Base-by-base conservation (phyloP, 37 sponge, comb jelly and placozoan genomes). In the Cliona cf. orientalis region DNA sequence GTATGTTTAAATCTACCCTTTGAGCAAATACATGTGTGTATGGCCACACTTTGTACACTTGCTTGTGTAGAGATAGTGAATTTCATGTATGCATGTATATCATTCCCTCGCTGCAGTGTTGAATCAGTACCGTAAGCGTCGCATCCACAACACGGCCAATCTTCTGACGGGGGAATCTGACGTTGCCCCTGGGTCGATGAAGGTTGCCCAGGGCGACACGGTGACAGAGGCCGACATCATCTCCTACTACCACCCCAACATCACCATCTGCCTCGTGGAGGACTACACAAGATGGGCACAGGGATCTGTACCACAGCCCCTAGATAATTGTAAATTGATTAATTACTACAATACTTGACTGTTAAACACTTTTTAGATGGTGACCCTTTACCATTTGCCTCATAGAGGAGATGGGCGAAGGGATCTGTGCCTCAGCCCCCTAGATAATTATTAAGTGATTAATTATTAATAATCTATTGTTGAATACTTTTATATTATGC, bases 231-330 rank as follows among this genome's bases (percentile, higher is more conserved):
- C 83, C 0, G 93, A 97, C 36, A 76, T 94, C 21, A 86, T 95
- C 40, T 94, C 96, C 57, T 97, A 95, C 84, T 97, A 92, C 91
- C 98, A 97, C 63, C 95, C 95, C 2, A 97, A 97, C 80, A 39
- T 97, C 25, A 97, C 98, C 28, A 64, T 97, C 55, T 92, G 90
- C 40, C n/a, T 97, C 7, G 81, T 97, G 46, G 96, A 92, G 17
- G 98, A 97, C 72, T 91, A 95, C 71, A 89, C 91, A 5, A 38
- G 39, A 22, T 97, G 93, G 92, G 37, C 66, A 0, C 26, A 43
- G 65, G 95, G 91, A 0, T 37, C 80, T 37, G 70, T 97, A 3
- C 96, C 98, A 21, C 89, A 88, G 35, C 98, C 98, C 19, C 42
- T 97, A 23, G 87, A 93, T 63, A 71, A 97, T 44, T 93, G 97